Evolutionary conservation across 2,888 invertebrate genomes (phyloP), one percentile per base, ranked within the genome.

Genomic region (Amphipyra berbera): DNA sequence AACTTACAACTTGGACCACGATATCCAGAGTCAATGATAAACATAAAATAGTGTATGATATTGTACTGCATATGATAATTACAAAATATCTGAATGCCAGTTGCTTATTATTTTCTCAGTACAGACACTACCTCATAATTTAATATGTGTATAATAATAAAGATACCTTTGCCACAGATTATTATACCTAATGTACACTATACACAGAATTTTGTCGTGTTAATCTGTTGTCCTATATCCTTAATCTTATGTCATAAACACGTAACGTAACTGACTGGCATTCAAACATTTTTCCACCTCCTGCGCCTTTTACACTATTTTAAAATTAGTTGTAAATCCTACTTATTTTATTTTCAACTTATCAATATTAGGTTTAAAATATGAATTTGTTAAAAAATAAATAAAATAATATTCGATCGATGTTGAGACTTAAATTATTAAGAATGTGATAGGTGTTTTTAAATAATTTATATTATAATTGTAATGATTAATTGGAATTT

Each of bases 401-500:
- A 74, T 79, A 78, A 62, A 58, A 57, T 63, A 78, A 87, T 82
- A 84, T 88, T 88, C 81, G 82, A 86, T 89, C 87, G 86, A 85
- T 89, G 88, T 89, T 89, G 84, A 89, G 88, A 89, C 87, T 89
- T 82, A 85, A 86, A 82, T 76, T 70, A 80, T 76, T 84, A 81
- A 87, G 85, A 87, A 82, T 89, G 89, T 90, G 88, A 90, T 90
- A 90, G 88, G 88, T 87, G 88, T 88, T 87, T 87, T 83, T 83
- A 88, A 84, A 78, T 85, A 74, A 83, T 86, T 85, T 83, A 71
- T 80, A 79, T 76, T 68, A 78, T 73, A 44, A 49, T 45, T 75
- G 76, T 81, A 81, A 80, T 73, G 72, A 82, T 73, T 75, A 57
- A 84, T 83, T 84, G 84, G 79, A 78, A 79, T 83, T 68, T 82